A percentile compares a stretch with the other conserved stretches of the same genome.
phyloP scores from a whole-genome alignment of 2,888 invertebrate species.

The Tenthredo notha region DNA sequence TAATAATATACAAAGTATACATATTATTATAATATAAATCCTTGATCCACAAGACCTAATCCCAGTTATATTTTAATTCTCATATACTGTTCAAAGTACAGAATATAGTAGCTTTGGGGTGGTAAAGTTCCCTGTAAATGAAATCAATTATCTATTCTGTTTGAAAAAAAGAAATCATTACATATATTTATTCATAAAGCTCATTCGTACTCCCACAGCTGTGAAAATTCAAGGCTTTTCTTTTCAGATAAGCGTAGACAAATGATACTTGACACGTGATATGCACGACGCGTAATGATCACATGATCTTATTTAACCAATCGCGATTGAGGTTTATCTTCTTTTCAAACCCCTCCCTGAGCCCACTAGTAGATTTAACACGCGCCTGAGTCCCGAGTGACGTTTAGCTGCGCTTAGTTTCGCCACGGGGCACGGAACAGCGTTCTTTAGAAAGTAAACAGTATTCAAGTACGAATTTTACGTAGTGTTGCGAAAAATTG shows the following conservation, averaged over 20 bases:
- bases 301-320: slow-evolving; percentile 25
- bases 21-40: slow-evolving; percentile 5
- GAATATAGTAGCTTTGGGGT: neutral
- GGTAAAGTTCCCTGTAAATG: neutral
- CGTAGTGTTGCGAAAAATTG: neutral
- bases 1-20: neutral
- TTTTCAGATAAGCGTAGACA: neutral
- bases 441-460: slow-evolving; percentile 4
- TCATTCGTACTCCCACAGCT: neutral
- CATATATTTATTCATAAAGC: neutral
- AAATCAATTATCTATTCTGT: neutral
- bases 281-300: slow-evolving; percentile 13
- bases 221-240: slow-evolving; percentile 37
- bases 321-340: neutral
- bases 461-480: neutral
- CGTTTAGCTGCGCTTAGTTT: neutral
- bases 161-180: neutral
- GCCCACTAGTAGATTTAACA: neutral
- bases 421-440: neutral
- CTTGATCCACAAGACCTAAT: slow-evolving; percentile 8
- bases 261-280: slow-evolving; percentile 20
- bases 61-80: neutral
- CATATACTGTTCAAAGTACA: neutral
- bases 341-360: neutral
- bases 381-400: neutral